Evolutionary conservation across 1,140 invertebrate species (phyloP).

Genomic region (Archivesica marissinica): DNA sequence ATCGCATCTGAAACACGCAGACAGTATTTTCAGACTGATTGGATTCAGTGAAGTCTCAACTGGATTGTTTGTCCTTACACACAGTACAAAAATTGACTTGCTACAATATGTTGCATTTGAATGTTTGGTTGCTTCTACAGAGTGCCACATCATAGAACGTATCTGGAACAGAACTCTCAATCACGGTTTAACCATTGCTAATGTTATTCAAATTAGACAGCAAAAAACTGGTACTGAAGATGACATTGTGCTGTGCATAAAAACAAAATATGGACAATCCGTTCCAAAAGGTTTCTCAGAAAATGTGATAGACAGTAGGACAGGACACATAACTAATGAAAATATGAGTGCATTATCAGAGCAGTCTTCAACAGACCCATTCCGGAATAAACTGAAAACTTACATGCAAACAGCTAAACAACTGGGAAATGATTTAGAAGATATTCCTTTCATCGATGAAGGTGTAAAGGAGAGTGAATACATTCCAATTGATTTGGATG

Average conservation of each 20-base stretch:
- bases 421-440: constrained; percentile 6
- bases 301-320: constrained; percentile 14
- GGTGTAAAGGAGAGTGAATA: constrained; percentile 47
- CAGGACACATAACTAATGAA: not conserved
- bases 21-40: constrained; percentile 55
- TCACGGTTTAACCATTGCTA: not conserved
- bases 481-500: constrained; percentile 49
- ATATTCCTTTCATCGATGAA: constrained; percentile 64
- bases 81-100: constrained; percentile 25
- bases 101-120: constrained; percentile 60
- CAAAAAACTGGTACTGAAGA: constrained; percentile 35
- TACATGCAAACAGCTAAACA: constrained; percentile 35
- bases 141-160: constrained; percentile 49
- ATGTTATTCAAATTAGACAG: constrained; percentile 48
- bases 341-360: not conserved
- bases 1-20: constrained; percentile 59
- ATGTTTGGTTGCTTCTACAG: constrained; percentile 60
- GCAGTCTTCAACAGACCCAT: constrained; percentile 2
- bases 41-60: constrained; percentile 38
- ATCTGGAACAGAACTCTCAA: constrained; percentile 30
- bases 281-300: not conserved
- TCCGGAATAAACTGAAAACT: constrained; percentile 31
- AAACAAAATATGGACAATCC: not conserved
- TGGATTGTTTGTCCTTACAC: constrained; percentile 36
- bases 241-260: constrained; percentile 2